Conservation (phyloP, 2,797 vertebrate species). For the Sebastiscus albofasciatus region DNA sequence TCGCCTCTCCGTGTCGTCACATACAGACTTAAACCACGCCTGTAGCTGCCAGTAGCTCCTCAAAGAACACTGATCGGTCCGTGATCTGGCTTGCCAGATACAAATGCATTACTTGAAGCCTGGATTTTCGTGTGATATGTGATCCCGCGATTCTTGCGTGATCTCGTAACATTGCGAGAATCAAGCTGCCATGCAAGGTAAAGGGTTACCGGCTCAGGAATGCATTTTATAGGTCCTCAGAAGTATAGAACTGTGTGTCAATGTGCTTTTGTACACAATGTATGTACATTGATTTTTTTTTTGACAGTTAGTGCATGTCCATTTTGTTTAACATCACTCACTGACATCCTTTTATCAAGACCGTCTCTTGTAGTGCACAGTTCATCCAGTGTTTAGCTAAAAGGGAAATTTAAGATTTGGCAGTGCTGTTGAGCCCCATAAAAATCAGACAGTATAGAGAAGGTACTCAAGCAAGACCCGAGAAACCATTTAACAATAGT, state of each 20-base stretch:
- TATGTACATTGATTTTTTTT: not conserved
- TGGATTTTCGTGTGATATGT: no score
- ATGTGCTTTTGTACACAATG: not conserved
- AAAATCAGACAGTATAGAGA: not conserved
- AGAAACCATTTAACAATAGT: not conserved
- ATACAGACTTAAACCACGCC: no score
- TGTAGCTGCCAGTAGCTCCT: no score
- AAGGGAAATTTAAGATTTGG: not conserved
- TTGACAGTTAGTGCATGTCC: not conserved
- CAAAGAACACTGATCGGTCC: no score
- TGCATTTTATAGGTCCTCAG: not conserved
- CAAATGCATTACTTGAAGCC: no score
- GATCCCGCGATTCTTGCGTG: no score
- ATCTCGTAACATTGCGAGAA: no score
- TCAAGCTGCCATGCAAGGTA: no score
- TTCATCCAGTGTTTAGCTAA: not conserved
- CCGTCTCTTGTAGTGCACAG: not conserved
- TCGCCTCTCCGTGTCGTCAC: no score
- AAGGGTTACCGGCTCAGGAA: not conserved
- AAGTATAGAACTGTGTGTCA: not conserved
- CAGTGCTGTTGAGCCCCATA: no score
- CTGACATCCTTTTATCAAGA: not conserved
- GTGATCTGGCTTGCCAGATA: rapidly evolving
- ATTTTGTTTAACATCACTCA: not conserved
- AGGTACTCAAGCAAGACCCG: not conserved